Evolutionary conservation across 2,113 vertebrate genomes (phyloP).

Genomic region (Hipposideros armiger): DNA sequence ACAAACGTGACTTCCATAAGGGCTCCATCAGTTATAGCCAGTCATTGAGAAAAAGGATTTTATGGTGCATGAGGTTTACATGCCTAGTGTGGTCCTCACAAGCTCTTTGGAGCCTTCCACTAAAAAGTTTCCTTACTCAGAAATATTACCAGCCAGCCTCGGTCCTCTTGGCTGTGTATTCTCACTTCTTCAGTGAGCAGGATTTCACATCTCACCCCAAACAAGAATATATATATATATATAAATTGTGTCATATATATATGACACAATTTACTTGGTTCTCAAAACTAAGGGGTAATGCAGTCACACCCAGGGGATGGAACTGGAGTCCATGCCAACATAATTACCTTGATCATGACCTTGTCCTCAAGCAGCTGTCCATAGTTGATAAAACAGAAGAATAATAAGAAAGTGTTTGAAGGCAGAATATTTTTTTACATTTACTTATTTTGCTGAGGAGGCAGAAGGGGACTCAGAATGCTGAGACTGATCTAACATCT

Average conservation of each 20-base stretch:
- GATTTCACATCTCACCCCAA: not conserved
- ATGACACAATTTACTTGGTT: not conserved
- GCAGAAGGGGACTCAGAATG: not conserved
- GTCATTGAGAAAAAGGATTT: not conserved
- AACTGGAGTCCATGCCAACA: too few species aligned
- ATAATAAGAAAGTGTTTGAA: not conserved
- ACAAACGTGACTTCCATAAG: not conserved
- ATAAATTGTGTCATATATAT: too few species aligned
- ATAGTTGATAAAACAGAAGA: not conserved
- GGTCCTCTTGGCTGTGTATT: not conserved
- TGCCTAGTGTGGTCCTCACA: not conserved
- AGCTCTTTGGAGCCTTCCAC: not conserved
- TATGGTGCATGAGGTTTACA: not conserved
- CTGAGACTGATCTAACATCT: too few species aligned
- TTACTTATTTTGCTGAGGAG: not conserved
- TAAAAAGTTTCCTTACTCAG: fast-evolving
- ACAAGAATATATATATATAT: not conserved
- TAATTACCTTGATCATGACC: fast-evolving
- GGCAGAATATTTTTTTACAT: not conserved
- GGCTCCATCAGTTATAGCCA: fast-evolving
- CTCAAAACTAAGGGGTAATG: not conserved
- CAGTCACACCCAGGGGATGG: fast-evolving
- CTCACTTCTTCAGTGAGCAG: not conserved
- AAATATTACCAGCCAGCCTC: fast-evolving
- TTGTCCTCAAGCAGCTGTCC: not conserved